These are phyloP conservation scores for Sciurus vulgaris DNA, from an alignment of 2,797 vertebrate species.

Conservation along the genomic window DNA sequence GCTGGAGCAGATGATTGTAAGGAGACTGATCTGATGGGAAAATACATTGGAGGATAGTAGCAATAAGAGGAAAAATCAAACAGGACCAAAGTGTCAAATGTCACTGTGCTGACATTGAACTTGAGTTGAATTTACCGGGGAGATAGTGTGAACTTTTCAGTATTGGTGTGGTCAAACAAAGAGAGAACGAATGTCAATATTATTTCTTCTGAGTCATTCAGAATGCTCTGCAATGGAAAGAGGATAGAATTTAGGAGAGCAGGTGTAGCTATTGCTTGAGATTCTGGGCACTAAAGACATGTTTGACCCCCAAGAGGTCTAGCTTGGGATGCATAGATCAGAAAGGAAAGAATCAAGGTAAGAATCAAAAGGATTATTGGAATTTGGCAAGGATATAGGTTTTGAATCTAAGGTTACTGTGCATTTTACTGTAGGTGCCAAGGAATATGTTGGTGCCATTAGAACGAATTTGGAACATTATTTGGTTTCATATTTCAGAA, in stretches of 20 bases:
- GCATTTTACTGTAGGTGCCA: neutral
- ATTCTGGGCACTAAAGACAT: neutral
- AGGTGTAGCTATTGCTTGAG: neutral
- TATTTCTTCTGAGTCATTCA: neutral
- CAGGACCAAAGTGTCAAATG: neutral
- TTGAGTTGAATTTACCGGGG: neutral
- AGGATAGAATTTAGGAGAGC: neutral
- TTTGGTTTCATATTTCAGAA: constrained; percentile 47
- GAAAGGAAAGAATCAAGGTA: neutral
- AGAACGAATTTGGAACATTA: neutral
- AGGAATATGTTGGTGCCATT: neutral
- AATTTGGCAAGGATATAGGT: neutral
- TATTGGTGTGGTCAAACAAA: neutral
- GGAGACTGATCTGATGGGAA: neutral
- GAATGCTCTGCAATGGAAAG: neutral
- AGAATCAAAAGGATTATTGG: constrained; percentile 14
- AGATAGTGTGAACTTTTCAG: neutral
- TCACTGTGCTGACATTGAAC: neutral
- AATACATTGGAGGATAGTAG: neutral
- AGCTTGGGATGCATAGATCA: neutral
- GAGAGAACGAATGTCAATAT: neutral
- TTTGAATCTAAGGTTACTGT: neutral
- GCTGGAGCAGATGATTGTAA: neutral
- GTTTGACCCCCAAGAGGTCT: neutral
- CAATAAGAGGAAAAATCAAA: neutral